phyloP scores from a whole-genome alignment of 2,797 vertebrate genomes.

The Lagorchestes hirsutus region DNA sequence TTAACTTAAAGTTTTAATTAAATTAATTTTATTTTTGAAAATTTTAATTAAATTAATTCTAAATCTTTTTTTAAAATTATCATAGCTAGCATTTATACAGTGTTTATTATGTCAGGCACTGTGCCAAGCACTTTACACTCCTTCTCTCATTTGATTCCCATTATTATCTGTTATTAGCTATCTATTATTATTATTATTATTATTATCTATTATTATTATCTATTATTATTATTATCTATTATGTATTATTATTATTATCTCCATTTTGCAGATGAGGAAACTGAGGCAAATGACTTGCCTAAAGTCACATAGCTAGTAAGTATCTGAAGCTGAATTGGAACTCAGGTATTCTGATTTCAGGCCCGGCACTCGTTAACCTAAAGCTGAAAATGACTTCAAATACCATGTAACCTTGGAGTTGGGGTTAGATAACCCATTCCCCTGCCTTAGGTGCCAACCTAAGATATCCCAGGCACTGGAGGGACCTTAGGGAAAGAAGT shows the following conservation, averaged over 20 bases:
- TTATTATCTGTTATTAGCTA: not conserved
- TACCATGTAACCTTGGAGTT: not conserved
- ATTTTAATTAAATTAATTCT: not conserved
- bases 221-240: too few species aligned
- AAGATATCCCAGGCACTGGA: not conserved
- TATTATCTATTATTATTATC: too few species aligned
- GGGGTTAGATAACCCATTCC: not conserved
- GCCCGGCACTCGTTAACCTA: not conserved
- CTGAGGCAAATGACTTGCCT: not conserved
- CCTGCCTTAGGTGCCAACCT: not conserved
- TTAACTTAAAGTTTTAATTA: too few species aligned
- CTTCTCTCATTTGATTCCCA: not conserved
- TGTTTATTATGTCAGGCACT: fast-evolving
- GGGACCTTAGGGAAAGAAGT: not conserved
- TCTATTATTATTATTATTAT: too few species aligned
- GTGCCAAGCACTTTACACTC: too few species aligned
- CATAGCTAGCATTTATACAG: not conserved
- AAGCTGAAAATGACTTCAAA: not conserved
- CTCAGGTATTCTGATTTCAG: too few species aligned
- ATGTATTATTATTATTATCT: not conserved
- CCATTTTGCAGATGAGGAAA: not conserved
- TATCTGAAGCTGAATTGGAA: not conserved
- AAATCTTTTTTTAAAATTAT: not conserved
- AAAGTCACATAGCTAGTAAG: too few species aligned
- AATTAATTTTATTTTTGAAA: not conserved